Evolutionary conservation across 2,113 vertebrate species (phyloP).

Genomic region (Lagopus leucura): DNA sequence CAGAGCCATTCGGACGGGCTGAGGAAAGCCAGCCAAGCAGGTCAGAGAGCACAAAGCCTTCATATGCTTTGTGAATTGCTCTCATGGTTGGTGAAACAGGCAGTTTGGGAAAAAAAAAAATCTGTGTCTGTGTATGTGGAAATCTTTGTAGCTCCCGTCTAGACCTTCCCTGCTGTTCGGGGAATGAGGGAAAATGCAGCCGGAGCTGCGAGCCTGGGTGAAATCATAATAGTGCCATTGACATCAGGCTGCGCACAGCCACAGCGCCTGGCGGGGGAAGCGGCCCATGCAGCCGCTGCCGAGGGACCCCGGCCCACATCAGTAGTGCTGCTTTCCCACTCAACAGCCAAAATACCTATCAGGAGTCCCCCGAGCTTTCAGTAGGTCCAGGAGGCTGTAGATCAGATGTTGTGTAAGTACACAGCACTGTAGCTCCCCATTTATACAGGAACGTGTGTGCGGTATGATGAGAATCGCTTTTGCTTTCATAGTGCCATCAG

Average conservation of each 20-base stretch:
- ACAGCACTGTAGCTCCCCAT: neutral
- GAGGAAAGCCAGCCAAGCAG: conserved; percentile 45
- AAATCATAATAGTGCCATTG: conserved; percentile 63
- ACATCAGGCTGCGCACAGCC: neutral
- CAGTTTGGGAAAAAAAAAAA: neutral
- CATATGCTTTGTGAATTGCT: conserved; percentile 26
- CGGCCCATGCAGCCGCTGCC: neutral
- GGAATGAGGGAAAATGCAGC: conserved; percentile 59
- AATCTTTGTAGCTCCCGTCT: conserved; percentile 64
- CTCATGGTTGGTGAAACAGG: conserved; percentile 47
- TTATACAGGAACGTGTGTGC: neutral
- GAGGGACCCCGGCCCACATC: neutral
- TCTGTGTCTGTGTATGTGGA: conserved; percentile 28
- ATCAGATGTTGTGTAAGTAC: neutral
- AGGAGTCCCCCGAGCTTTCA: neutral
- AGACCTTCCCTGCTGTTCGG: conserved; percentile 75
- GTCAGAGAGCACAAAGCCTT: conserved; percentile 28
- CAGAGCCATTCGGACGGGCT: neutral
- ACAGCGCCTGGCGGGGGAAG: neutral
- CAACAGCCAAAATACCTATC: neutral
- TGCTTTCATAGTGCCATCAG: neutral
- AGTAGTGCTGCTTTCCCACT: neutral
- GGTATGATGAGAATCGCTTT: neutral
- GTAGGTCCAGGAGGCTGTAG: neutral
- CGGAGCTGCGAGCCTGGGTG: conserved; percentile 35